phyloP scores from a whole-genome alignment of 2,888 invertebrate species.

The Oasisia sp. region DNA sequence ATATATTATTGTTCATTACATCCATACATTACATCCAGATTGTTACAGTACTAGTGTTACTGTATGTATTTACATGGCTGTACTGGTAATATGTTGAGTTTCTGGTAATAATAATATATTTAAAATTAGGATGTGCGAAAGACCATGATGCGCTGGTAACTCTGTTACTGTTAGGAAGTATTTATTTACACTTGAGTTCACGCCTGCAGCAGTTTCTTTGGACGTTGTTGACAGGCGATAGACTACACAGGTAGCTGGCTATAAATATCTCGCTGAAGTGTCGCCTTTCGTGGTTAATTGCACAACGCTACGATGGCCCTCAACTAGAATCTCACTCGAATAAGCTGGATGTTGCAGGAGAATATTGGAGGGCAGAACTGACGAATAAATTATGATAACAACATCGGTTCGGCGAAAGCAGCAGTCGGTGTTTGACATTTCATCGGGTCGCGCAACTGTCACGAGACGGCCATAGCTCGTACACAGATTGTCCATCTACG shows the following conservation, averaged over 20 bases:
- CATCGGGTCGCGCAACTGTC: background rate
- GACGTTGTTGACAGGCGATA: background rate
- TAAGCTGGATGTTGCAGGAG: background rate
- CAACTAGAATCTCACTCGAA: background rate
- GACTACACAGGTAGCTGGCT: background rate
- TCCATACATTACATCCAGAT: too few relatives aligned
- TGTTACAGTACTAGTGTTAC: too few relatives aligned
- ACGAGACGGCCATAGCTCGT: background rate
- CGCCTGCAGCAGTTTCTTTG: background rate
- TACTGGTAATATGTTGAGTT: too few relatives aligned
- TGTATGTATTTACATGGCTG: too few relatives aligned
- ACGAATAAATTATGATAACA: conserved; percentile 17
- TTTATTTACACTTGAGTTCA: background rate
- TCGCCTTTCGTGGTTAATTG: background rate
- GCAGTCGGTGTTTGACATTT: background rate
- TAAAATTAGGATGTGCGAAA: too few relatives aligned
- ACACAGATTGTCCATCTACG: background rate
- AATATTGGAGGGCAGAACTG: conserved; percentile 1
- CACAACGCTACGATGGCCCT: background rate
- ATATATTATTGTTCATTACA: too few relatives aligned
- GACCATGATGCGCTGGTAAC: background rate
- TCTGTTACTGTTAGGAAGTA: background rate
- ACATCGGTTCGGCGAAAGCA: background rate
- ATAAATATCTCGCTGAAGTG: background rate
- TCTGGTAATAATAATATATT: too few relatives aligned